A percentile compares a stretch with the other conserved stretches of the same genome.
phyloP scores from a whole-genome alignment of 2,797 vertebrate genomes.

The Pelodytes ibericus region DNA sequence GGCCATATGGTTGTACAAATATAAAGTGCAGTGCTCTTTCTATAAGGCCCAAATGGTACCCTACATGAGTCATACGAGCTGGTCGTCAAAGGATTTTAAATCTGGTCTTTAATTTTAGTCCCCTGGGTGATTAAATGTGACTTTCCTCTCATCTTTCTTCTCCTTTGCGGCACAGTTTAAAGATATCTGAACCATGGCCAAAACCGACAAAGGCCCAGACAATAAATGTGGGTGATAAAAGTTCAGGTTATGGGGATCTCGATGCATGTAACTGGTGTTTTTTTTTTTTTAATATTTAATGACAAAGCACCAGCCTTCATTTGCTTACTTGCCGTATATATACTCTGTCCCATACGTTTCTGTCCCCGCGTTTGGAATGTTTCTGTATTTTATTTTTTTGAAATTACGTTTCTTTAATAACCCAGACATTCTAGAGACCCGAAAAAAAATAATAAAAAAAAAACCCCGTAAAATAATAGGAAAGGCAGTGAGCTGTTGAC shows the following conservation, averaged over 20 bases:
- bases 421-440: slow-evolving; percentile 90
- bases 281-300: slow-evolving; percentile 27
- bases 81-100: too few relatives aligned
- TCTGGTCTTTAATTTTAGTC: too few relatives aligned
- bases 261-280: background rate
- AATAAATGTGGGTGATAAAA: background rate
- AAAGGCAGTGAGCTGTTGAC: slow-evolving; percentile 97
- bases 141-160: too few relatives aligned
- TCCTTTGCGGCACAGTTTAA: too few relatives aligned
- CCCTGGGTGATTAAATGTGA: too few relatives aligned
- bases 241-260: background rate
- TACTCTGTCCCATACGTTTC: slow-evolving; percentile 70
- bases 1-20: too few relatives aligned
- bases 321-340: slow-evolving; percentile 65
- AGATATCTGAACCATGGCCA: too few relatives aligned
- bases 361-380: slow-evolving; percentile 76
- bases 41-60: too few relatives aligned
- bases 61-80: too few relatives aligned
- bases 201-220: too few relatives aligned
- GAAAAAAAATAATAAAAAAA: too few relatives aligned
- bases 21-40: too few relatives aligned
- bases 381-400: slow-evolving; percentile 83
- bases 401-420: slow-evolving; percentile 89
- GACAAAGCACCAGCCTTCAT: slow-evolving; percentile 68
- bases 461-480: slow-evolving; percentile 98